These are phyloP conservation scores for Esox niger DNA, from an alignment of 2,113 vertebrate species.

Conservation along the genomic window DNA sequence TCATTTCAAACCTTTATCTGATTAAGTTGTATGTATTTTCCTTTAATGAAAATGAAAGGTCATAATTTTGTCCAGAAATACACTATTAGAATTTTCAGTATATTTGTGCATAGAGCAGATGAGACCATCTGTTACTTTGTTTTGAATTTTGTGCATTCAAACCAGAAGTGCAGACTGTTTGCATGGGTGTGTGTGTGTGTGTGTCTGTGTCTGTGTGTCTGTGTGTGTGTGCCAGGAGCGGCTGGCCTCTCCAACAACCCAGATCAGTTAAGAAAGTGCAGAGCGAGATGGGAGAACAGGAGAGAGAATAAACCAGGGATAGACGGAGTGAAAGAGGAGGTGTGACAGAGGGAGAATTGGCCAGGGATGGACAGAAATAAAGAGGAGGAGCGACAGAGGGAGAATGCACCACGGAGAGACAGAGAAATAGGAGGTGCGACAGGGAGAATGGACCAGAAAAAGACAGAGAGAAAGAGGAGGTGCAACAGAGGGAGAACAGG, in stretches of 20 bases:
- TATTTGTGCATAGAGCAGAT: too few relatives aligned
- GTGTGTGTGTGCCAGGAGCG: slow-evolving; percentile 69
- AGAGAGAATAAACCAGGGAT: slow-evolving; percentile 52
- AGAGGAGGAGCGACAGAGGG: slow-evolving; percentile 63
- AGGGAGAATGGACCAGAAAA: slow-evolving; percentile 59
- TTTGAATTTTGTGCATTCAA: too few relatives aligned
- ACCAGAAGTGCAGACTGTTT: background rate
- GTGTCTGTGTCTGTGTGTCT: slow-evolving; percentile 70
- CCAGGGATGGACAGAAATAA: slow-evolving; percentile 67
- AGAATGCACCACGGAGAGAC: slow-evolving; percentile 63
- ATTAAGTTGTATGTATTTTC: too few relatives aligned
- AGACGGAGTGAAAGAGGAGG: slow-evolving; percentile 78
- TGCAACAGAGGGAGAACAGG: slow-evolving; percentile 66
- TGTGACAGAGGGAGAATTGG: slow-evolving; percentile 42
- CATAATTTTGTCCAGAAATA: too few relatives aligned
- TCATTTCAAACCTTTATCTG: too few relatives aligned
- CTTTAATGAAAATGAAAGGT: too few relatives aligned
- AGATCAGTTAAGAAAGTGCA: slow-evolving; percentile 16
- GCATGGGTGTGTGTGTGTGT: slow-evolving; percentile 2
- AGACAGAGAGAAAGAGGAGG: slow-evolving; percentile 69
- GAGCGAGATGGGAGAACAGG: slow-evolving; percentile 50
- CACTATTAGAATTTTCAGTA: too few relatives aligned
- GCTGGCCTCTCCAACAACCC: slow-evolving; percentile 52
- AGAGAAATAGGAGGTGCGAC: background rate
- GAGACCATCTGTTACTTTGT: too few relatives aligned